phyloP scores from a whole-genome alignment of 2,113 vertebrate genomes.

The Sylvietta virens region DNA sequence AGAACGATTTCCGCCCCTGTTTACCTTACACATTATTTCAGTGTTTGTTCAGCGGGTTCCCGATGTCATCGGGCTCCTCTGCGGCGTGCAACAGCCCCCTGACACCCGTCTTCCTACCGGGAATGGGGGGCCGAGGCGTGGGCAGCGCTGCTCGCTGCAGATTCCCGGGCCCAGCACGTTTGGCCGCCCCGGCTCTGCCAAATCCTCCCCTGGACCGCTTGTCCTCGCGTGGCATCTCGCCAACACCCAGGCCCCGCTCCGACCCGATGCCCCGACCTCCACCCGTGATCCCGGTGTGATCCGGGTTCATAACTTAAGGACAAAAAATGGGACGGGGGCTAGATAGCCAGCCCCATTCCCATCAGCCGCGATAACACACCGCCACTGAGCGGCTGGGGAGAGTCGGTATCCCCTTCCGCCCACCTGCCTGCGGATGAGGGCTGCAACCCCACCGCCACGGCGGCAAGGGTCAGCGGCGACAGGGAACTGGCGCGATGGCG shows the following conservation, averaged over 20 bases:
- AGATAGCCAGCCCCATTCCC: neutral
- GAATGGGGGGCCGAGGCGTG: neutral
- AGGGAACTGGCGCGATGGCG: neutral
- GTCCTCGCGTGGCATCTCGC: neutral
- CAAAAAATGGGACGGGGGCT: neutral
- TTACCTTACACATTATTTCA: slow-evolving; percentile 45
- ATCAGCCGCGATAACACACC: fast-evolving
- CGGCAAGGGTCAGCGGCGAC: neutral
- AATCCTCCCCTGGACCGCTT: neutral
- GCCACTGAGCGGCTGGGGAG: neutral
- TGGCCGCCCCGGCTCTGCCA: neutral
- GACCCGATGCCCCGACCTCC: neutral
- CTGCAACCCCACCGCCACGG: neutral
- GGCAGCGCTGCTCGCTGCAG: neutral
- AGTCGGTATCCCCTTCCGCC: neutral
- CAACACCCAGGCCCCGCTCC: neutral
- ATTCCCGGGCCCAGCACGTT: neutral
- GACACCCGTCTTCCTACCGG: neutral
- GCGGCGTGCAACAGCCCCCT: neutral
- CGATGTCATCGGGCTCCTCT: neutral
- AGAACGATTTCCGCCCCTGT: slow-evolving; percentile 48
- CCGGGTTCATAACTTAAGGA: neutral
- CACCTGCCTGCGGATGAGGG: neutral
- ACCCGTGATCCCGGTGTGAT: neutral
- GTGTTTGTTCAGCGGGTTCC: slow-evolving; percentile 31